These are phyloP conservation scores for human DNA, from an alignment of 2,113 vertebrate species.

Conservation along the genomic window DNA sequence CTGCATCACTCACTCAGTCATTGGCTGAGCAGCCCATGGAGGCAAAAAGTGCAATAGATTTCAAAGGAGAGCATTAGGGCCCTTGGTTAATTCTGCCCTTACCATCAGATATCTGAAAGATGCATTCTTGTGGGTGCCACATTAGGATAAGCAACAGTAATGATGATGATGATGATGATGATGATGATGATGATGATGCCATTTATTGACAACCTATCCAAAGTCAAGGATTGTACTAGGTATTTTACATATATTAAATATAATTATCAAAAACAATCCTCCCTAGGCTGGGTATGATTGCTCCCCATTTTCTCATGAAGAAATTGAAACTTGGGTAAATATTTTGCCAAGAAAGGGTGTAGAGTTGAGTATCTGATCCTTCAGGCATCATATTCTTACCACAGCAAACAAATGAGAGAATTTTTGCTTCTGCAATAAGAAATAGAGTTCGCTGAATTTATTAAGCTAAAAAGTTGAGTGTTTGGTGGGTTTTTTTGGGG, in stretches of 20 bases:
- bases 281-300: background rate
- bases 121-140: background rate
- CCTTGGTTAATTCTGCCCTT: accelerated
- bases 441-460: background rate
- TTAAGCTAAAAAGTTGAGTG: background rate
- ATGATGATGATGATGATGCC: no score
- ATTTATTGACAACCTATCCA: background rate
- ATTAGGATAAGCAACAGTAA: background rate
- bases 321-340: background rate
- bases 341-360: background rate
- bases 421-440: background rate
- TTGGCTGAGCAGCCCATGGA: background rate
- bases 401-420: background rate
- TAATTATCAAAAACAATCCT: background rate
- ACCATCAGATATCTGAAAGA: background rate
- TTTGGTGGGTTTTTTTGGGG: background rate
- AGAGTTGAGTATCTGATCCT: background rate
- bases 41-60: background rate
- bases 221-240: background rate
- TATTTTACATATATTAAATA: background rate
- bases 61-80: background rate
- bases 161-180: background rate
- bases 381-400: background rate
- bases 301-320: background rate
- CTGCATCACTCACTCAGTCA: background rate